Conservation (phyloP, 2,888 invertebrate species). For the Xanthia icteritia region DNA sequence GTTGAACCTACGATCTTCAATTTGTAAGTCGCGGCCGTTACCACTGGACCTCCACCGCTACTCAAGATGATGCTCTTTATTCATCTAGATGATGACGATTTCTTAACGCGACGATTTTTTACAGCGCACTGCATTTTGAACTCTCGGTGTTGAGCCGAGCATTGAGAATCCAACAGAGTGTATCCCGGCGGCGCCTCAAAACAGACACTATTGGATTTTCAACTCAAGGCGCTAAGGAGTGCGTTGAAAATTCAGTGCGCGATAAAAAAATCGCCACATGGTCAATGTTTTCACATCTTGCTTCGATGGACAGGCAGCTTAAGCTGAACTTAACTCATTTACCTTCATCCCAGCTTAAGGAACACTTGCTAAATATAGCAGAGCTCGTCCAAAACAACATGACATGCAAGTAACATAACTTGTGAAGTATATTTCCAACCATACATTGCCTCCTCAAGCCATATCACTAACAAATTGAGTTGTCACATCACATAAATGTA, state of each 20-base stretch:
- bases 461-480: constrained; percentile 41
- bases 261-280: not conserved
- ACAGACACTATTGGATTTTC: too few relatives aligned
- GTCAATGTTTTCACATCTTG: not conserved
- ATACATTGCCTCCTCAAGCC: not conserved
- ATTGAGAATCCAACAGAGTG: too few relatives aligned
- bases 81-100: not conserved
- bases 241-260: too few relatives aligned
- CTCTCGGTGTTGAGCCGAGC: too few relatives aligned
- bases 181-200: too few relatives aligned
- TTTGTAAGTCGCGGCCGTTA: too few relatives aligned
- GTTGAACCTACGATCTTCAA: too few relatives aligned
- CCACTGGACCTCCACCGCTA: too few relatives aligned
- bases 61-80: too few relatives aligned
- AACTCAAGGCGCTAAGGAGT: too few relatives aligned
- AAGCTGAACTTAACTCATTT: not conserved
- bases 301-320: not conserved
- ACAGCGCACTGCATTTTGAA: too few relatives aligned
- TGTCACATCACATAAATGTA: constrained; percentile 27
- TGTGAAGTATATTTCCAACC: not conserved
- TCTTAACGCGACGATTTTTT: too few relatives aligned
- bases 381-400: not conserved
- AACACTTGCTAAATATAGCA: not conserved
- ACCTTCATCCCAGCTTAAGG: not conserved
- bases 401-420: not conserved